phyloP scores from a whole-genome alignment of 2,797 vertebrate species.

The Limnodromus scolopaceus region DNA sequence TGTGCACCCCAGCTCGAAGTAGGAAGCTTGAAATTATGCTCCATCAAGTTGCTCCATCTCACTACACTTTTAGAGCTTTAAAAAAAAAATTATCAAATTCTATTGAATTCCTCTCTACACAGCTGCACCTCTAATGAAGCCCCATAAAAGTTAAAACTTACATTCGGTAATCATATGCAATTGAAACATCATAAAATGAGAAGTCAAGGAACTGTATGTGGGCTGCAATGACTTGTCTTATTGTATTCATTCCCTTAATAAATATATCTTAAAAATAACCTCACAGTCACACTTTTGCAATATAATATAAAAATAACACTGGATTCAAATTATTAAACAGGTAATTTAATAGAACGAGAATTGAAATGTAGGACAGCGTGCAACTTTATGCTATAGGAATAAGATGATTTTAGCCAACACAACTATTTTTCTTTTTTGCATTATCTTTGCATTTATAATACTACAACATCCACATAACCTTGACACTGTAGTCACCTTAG shows the following conservation, averaged over 20 bases:
- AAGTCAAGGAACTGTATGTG: conserved; percentile 65
- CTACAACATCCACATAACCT: conserved; percentile 52
- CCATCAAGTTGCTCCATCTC: conserved; percentile 29
- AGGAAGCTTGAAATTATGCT: neutral
- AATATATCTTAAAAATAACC: conserved; percentile 75
- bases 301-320: conserved; percentile 69
- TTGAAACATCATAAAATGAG: conserved; percentile 67
- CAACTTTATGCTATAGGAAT: conserved; percentile 48
- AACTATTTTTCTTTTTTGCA: conserved; percentile 60
- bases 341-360: conserved; percentile 68
- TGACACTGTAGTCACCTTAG: conserved; percentile 64
- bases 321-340: conserved; percentile 70
- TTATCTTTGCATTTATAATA: conserved; percentile 60
- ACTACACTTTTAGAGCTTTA: conserved; percentile 39
- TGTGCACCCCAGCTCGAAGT: neutral
- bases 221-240: conserved; percentile 71
- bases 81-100: conserved; percentile 1
- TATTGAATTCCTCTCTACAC: conserved; percentile 61
- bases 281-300: conserved; percentile 55
- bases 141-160: conserved; percentile 68
- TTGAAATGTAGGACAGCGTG: conserved; percentile 47
- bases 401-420: conserved; percentile 42
- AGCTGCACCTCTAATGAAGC: conserved; percentile 56
- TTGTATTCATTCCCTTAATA: conserved; percentile 76
- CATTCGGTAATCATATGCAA: conserved; percentile 65